Percentiles rank a stretch among this genome's conserved stretches.
These are phyloP conservation scores for Glaucopsyche alexis DNA, from an alignment of 2,888 invertebrate genomes.

Conservation along the genomic window DNA sequence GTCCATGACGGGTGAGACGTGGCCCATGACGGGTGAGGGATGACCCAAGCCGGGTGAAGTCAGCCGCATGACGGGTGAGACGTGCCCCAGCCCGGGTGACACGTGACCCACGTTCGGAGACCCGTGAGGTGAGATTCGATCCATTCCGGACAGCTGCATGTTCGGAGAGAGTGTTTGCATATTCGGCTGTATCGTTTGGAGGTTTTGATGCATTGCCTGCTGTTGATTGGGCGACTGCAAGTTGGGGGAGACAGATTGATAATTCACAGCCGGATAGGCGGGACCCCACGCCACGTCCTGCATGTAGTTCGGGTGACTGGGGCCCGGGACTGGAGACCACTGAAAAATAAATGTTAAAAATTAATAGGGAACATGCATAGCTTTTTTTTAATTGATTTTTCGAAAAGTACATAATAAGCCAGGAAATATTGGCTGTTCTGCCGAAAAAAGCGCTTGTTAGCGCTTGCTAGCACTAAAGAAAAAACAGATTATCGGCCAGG, in stretches of 20 bases:
- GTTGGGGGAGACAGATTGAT: slow-evolving; percentile 36
- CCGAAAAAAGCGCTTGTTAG: no score
- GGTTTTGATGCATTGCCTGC: slow-evolving; percentile 35
- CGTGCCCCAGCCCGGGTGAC: slow-evolving; percentile 35
- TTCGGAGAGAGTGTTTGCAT: slow-evolving; percentile 38
- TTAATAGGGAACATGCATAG: no score
- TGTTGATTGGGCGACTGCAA: slow-evolving; percentile 34
- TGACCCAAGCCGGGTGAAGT: not conserved
- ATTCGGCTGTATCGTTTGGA: slow-evolving; percentile 41
- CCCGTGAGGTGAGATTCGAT: slow-evolving; percentile 33
- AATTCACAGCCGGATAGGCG: not conserved
- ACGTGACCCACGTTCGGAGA: slow-evolving; percentile 43
- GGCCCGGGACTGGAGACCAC: slow-evolving; percentile 12
- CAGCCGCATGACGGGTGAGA: not conserved
- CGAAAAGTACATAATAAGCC: no score
- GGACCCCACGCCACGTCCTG: slow-evolving; percentile 15
- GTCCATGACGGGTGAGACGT: not conserved
- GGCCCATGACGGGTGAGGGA: not conserved
- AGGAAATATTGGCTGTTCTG: no score
- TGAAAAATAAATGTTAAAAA: not conserved
- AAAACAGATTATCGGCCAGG: no score
- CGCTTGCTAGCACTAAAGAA: no score
- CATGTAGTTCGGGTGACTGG: not conserved
- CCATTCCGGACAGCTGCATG: slow-evolving; percentile 34
- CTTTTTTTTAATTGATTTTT: no score